phyloP scores from a whole-genome alignment of 2,113 vertebrate species.

The Lates calcarifer region DNA sequence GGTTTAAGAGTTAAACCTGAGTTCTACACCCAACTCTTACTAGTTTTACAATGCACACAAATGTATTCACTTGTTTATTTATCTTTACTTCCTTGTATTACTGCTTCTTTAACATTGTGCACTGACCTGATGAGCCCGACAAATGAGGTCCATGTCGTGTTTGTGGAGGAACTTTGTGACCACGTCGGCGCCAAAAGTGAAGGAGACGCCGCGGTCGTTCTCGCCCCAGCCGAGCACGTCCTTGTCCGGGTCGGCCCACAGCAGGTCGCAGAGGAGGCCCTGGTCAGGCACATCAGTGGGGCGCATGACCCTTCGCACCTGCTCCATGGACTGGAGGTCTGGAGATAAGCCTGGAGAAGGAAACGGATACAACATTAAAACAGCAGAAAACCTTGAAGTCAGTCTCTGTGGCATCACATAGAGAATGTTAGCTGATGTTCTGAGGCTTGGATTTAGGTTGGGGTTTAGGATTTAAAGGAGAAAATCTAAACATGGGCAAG shows the following conservation, averaged over 20 bases:
- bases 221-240: constrained; percentile 98
- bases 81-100: background rate
- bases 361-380: background rate
- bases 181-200: constrained; percentile 96
- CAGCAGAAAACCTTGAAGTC: background rate
- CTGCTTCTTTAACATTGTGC: background rate
- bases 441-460: background rate
- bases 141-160: constrained; percentile 98
- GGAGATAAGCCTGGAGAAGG: constrained; percentile 89
- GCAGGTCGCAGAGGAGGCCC: constrained; percentile 94
- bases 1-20: background rate
- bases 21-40: background rate
- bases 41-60: background rate
- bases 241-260: constrained; percentile 98
- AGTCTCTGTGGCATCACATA: background rate
- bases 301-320: constrained; percentile 95
- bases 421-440: background rate
- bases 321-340: constrained; percentile 97
- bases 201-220: constrained; percentile 96
- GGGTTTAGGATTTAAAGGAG: background rate
- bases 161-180: constrained; percentile 98
- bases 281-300: constrained; percentile 97
- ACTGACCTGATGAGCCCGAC: constrained; percentile 95
- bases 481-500: background rate
- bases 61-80: background rate